Evolutionary conservation across 2,888 invertebrate genomes (phyloP), one percentile per base, ranked within the genome.

Genomic region (Pseudococcus viburni): DNA sequence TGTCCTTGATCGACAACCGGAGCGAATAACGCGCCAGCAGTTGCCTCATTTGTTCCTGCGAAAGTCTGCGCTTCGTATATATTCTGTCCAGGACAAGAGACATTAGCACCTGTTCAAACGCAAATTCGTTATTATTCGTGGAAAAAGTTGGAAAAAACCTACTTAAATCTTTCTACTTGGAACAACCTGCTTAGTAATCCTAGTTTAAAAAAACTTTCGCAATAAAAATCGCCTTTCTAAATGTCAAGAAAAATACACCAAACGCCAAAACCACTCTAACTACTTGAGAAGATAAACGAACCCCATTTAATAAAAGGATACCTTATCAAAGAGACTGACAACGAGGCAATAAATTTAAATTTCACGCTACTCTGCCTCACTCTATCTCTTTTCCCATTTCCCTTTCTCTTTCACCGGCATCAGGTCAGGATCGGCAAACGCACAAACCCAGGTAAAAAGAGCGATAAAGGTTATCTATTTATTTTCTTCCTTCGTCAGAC

Each of bases 21-120:
- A 19, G 86, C 77, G 26, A 73, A 86, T 8, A 86, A 48, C 26
- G 86, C 42, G 19, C 86, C 77, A 42, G 86, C 33, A n/a, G 77
- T 42, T 51, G 86, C 77, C 46, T 73, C 73, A 48, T 73, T 86
- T 26, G 86, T 26, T 39, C 46, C 48, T 77, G 68, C 26, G 17
- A 86, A 86, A 9, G 86, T 86, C 33, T 46, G 77, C 0, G 86
- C 48, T 46, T 42, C 86, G 48, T 86, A 86, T 46, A 73, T 33
- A 26, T 51, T 86, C 5, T 26, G 46, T 73, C 73, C 86, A 42
- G 68, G 12, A 73, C 68, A 26, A 73, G 86, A 68, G 26, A 42
- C 77, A 46, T 42, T 46, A 86, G 77, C 22, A 68, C 73, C 73
- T 46, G 39, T 73, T 68, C 48, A 68, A 48, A 46, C 33, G 19